Conservation (phyloP, 1,140 invertebrate genomes). For the Agrilus planipennis region DNA sequence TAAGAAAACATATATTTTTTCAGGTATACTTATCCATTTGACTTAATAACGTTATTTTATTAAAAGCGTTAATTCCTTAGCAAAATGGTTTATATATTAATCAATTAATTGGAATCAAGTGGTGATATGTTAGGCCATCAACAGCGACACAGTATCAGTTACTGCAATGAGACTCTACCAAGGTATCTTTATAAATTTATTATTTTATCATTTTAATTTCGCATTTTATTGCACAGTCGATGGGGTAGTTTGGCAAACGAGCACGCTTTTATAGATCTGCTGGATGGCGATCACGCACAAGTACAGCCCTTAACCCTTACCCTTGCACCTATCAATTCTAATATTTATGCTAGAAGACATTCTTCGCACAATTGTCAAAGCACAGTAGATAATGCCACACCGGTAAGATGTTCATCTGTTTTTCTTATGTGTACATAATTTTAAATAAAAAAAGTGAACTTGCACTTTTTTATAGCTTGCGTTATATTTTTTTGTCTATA, state of each 20-base stretch:
- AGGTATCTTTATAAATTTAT: background rate
- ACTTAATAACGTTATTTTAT: too few relatives aligned
- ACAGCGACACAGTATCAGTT: constrained; percentile 14
- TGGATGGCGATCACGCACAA: constrained; percentile 15
- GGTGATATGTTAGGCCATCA: constrained; percentile 16
- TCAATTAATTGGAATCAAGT: too few relatives aligned
- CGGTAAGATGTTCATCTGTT: constrained; percentile 13
- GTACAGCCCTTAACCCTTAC: constrained; percentile 19
- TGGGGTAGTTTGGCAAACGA: constrained; percentile 21
- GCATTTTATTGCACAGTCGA: constrained; percentile 9
- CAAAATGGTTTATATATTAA: too few relatives aligned
- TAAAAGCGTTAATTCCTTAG: too few relatives aligned
- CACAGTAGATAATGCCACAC: constrained; percentile 14
- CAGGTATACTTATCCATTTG: too few relatives aligned
- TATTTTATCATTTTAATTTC: constrained; percentile 1
- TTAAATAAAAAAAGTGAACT: background rate
- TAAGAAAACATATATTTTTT: too few relatives aligned
- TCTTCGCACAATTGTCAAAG: constrained; percentile 24
- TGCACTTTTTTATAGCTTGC: background rate
- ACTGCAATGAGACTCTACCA: constrained; percentile 11
- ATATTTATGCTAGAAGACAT: constrained; percentile 29
- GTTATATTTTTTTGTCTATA: background rate
- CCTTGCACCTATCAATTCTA: constrained; percentile 25
- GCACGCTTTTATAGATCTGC: constrained; percentile 15
- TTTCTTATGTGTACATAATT: background rate